A percentile compares a stretch with the other conserved stretches of the same genome.
phyloP scores from a whole-genome alignment of 2,888 invertebrate genomes.

The Punctoribates punctum region DNA sequence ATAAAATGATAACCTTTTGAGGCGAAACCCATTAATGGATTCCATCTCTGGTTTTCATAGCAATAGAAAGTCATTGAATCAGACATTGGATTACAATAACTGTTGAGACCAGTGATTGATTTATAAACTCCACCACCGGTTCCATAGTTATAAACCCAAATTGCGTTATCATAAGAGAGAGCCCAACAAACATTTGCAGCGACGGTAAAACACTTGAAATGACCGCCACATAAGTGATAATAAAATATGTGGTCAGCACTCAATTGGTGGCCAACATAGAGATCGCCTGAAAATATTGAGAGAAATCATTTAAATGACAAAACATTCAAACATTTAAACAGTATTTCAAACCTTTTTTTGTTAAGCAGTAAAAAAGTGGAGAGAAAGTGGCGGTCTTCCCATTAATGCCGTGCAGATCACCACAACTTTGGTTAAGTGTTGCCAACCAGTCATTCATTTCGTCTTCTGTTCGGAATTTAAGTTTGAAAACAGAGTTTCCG shows the following conservation, averaged over 20 bases:
- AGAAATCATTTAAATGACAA: not conserved
- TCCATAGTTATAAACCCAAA: slow-evolving; percentile 85
- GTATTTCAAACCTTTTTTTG: not conserved
- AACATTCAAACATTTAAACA: not conserved
- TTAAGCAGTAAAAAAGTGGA: not conserved
- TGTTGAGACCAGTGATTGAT: slow-evolving; percentile 55
- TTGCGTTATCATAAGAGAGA: slow-evolving; percentile 72
- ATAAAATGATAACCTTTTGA: slow-evolving; percentile 57
- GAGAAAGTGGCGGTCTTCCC: not conserved
- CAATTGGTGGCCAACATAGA: slow-evolving; percentile 59
- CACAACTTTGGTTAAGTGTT: slow-evolving; percentile 9
- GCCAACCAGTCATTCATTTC: slow-evolving; percentile 33
- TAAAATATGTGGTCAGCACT: slow-evolving; percentile 57
- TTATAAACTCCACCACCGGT: slow-evolving; percentile 68
- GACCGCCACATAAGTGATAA: slow-evolving; percentile 83
- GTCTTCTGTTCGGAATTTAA: not conserved
- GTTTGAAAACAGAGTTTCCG: not conserved
- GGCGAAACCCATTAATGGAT: slow-evolving; percentile 82
- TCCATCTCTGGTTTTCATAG: slow-evolving; percentile 93
- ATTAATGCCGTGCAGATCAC: slow-evolving; percentile 7
- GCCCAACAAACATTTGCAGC: slow-evolving; percentile 83
- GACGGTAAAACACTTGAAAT: slow-evolving; percentile 72
- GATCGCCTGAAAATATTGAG: not conserved
- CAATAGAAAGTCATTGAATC: slow-evolving; percentile 82
- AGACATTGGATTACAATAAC: slow-evolving; percentile 68